These are phyloP conservation scores for Tichodroma muraria DNA, from an alignment of 2,113 vertebrate species.

Conservation along the genomic window DNA sequence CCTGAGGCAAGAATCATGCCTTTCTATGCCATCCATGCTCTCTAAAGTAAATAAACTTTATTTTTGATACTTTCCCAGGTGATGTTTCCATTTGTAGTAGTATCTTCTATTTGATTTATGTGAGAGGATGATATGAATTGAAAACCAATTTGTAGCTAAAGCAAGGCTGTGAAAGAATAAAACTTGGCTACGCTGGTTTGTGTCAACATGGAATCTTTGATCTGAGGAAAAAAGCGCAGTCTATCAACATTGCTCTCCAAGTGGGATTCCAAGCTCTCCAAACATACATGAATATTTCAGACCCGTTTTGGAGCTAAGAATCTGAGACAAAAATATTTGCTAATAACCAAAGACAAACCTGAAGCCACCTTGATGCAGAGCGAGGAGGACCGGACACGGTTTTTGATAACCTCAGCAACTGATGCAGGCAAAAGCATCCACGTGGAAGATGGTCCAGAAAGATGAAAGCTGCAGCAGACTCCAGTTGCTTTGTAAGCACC, in stretches of 20 bases:
- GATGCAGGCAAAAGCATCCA: background rate
- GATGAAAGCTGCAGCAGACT: background rate
- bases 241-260: background rate
- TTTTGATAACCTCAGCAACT: background rate
- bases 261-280: background rate
- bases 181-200: background rate
- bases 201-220: background rate
- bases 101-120: background rate
- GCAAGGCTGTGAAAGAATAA: background rate
- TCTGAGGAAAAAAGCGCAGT: background rate
- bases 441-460: background rate
- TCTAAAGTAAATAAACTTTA: background rate
- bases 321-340: background rate
- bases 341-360: background rate
- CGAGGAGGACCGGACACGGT: background rate
- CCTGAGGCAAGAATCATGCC: background rate
- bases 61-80: background rate
- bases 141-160: background rate
- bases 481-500: background rate
- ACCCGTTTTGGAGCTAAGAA: background rate
- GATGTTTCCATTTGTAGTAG: background rate
- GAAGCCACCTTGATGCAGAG: background rate
- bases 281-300: background rate
- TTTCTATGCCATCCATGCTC: background rate
- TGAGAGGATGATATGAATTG: background rate